A percentile compares a stretch with the other conserved stretches of the same genome.
Conservation (phyloP, 2,888 invertebrate genomes). For the Noctuana brunneofusca region DNA sequence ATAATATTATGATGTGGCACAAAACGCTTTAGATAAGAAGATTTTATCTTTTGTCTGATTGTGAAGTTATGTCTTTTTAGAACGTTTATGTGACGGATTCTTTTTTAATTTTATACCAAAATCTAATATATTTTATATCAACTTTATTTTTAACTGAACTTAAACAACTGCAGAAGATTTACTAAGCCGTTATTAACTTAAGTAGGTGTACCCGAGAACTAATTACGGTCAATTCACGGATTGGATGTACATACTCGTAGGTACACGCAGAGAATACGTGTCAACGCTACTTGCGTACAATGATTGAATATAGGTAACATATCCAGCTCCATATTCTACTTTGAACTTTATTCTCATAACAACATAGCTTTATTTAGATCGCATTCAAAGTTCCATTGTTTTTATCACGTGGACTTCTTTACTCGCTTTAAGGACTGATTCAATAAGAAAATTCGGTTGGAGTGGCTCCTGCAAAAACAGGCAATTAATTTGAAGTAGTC, state of each 20-base stretch:
- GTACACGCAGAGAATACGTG: neutral
- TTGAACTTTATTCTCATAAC: neutral
- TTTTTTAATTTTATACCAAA: too few species aligned
- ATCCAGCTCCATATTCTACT: neutral
- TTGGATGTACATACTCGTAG: neutral
- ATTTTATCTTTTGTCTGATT: too few species aligned
- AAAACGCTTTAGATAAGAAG: too few species aligned
- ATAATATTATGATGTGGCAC: too few species aligned
- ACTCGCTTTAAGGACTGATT: constrained; percentile 4
- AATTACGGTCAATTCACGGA: neutral
- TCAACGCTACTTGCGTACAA: neutral
- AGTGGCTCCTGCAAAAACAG: constrained; percentile 13
- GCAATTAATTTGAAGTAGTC: constrained; percentile 17
- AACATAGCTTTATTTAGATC: neutral
- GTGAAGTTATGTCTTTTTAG: too few species aligned
- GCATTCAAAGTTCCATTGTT: neutral
- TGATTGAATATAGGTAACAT: too few species aligned
- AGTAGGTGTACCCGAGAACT: too few species aligned
- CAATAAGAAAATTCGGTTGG: constrained; percentile 13
- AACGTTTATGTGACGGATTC: too few species aligned
- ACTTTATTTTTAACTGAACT: too few species aligned
- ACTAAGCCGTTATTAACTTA: too few species aligned
- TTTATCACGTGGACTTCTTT: constrained; percentile 3
- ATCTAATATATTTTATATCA: too few species aligned
- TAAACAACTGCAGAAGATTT: too few species aligned